These are phyloP conservation scores for Balanococcus diminutus DNA, from an alignment of 2,888 invertebrate genomes.

Conservation along the genomic window DNA sequence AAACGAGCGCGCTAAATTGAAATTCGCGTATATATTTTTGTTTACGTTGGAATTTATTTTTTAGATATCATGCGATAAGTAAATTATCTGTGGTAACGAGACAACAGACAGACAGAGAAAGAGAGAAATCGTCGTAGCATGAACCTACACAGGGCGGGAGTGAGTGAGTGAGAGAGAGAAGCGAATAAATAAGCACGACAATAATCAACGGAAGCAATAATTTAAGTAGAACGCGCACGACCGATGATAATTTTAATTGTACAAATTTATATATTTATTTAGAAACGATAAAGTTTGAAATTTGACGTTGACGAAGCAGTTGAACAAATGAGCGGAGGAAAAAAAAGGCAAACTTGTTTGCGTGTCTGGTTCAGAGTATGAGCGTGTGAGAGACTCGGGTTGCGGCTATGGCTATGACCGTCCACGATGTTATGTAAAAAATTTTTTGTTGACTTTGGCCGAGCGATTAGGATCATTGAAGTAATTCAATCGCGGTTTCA, in stretches of 20 bases:
- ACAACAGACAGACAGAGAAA: background rate
- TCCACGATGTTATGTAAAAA: background rate
- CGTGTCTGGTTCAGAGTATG: background rate
- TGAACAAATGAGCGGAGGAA: background rate
- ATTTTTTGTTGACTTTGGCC: background rate
- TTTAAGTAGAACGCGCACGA: background rate
- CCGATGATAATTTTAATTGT: constrained; percentile 8
- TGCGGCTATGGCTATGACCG: background rate
- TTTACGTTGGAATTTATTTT: background rate
- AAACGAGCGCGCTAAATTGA: too few relatives aligned
- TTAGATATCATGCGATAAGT: background rate
- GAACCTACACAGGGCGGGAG: too few relatives aligned
- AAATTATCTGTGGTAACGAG: background rate
- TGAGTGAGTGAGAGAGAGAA: background rate
- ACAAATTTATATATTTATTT: background rate
- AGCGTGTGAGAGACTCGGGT: background rate
- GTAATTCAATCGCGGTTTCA: background rate
- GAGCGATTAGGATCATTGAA: background rate
- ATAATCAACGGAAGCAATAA: constrained; percentile 2
- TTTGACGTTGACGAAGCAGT: background rate
- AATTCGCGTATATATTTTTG: background rate
- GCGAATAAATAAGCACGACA: background rate
- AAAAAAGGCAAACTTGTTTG: background rate
- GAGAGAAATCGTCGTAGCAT: too few relatives aligned
- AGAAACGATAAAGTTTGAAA: background rate